Conservation (phyloP, 2,113 vertebrate genomes). For the Okapia johnstoni region DNA sequence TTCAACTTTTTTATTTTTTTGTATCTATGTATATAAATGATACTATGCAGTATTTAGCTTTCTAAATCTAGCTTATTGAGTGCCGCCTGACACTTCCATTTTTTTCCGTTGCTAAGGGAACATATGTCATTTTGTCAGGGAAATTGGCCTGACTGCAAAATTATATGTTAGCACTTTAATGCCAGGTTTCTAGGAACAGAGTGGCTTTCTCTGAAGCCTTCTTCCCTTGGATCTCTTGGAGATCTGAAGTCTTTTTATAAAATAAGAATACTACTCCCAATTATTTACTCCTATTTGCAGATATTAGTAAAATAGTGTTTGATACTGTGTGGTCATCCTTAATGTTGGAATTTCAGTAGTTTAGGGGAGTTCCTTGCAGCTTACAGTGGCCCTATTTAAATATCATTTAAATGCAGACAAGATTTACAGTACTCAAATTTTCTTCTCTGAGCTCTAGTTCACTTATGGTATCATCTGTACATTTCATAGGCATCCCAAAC, state of each 20-base stretch:
- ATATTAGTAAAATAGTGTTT: not conserved
- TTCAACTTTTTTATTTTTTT: not conserved
- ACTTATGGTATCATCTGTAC: not conserved
- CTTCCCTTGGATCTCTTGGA: not conserved
- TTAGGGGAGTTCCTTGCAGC: not conserved
- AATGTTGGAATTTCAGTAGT: not conserved
- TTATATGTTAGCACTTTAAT: not conserved
- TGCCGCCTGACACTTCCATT: not conserved
- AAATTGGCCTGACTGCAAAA: not conserved
- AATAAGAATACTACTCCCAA: not conserved
- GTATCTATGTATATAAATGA: not conserved
- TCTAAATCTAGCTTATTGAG: not conserved
- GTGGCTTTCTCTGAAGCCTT: not conserved
- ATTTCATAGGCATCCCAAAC: not conserved
- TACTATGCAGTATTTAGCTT: not conserved
- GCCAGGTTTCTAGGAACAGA: not conserved
- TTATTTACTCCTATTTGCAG: not conserved
- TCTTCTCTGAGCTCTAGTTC: not conserved
- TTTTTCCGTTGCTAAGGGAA: not conserved
- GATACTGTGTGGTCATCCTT: not conserved
- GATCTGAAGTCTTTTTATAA: not conserved
- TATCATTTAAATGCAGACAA: not conserved
- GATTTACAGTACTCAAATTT: not conserved
- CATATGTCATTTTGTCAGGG: not conserved
- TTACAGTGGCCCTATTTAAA: not conserved